Evolutionary conservation across 2,113 vertebrate genomes (phyloP).

Genomic region (Stictonetta naevosa): DNA sequence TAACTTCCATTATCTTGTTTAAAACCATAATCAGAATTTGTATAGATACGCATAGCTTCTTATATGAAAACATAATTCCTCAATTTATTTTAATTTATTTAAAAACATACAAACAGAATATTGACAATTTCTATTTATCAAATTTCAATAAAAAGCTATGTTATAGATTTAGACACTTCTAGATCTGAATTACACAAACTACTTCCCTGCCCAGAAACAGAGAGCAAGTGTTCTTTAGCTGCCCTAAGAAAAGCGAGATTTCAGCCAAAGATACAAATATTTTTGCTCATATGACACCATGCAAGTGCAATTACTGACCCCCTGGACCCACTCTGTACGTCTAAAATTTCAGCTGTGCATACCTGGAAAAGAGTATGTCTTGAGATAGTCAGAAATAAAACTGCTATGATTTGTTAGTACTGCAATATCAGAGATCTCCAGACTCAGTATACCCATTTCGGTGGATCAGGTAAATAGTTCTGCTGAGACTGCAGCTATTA

Average conservation of each 20-base stretch:
- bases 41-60: neutral
- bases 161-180: neutral
- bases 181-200: neutral
- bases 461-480: neutral
- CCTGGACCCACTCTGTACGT: neutral
- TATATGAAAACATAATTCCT: neutral
- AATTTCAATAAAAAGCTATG: neutral
- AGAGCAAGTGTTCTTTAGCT: neutral
- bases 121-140: neutral
- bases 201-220: neutral
- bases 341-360: neutral
- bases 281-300: neutral
- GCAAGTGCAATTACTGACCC: neutral
- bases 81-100: neutral
- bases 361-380: neutral
- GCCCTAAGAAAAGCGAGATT: neutral
- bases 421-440: neutral
- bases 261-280: neutral
- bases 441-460: neutral
- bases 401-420: neutral
- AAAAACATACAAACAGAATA: neutral
- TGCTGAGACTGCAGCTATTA: neutral
- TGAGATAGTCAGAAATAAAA: neutral
- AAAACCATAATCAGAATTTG: neutral
- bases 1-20: neutral